Conservation (phyloP, 2,113 vertebrate species). For the Cettia cetti region DNA sequence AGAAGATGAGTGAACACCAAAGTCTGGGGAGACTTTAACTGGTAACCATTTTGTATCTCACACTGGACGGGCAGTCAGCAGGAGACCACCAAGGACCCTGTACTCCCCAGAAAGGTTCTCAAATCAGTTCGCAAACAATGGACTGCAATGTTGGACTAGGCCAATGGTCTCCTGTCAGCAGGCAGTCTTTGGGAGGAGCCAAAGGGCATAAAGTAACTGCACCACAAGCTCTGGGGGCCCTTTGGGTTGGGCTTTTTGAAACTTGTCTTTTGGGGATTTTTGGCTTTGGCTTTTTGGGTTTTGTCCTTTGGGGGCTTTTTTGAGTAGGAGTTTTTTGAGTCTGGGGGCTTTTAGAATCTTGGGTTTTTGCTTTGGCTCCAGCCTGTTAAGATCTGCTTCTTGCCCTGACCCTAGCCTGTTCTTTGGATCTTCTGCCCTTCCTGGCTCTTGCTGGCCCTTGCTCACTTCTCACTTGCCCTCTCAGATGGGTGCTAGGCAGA, state of each 20-base stretch:
- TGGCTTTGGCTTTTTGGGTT: not conserved
- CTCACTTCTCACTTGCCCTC: not conserved
- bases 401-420: too few species aligned
- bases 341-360: not conserved
- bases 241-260: not conserved
- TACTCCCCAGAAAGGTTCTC: not conserved
- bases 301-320: not conserved
- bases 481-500: rapidly evolving
- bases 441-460: not conserved
- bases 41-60: not conserved
- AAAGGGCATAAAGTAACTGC: too few species aligned
- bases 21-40: not conserved
- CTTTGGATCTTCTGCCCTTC: not conserved
- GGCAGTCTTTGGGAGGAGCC: not conserved
- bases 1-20: not conserved
- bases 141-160: not conserved
- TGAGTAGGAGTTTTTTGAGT: not conserved
- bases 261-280: not conserved
- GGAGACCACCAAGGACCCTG: too few species aligned
- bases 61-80: not conserved
- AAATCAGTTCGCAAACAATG: too few species aligned
- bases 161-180: not conserved
- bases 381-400: not conserved
- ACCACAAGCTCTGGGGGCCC: rapidly evolving
- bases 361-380: not conserved